Evolutionary conservation across 2,113 vertebrate species (phyloP), one percentile per base, ranked within the genome.

Genomic region (Cettia cetti): DNA sequence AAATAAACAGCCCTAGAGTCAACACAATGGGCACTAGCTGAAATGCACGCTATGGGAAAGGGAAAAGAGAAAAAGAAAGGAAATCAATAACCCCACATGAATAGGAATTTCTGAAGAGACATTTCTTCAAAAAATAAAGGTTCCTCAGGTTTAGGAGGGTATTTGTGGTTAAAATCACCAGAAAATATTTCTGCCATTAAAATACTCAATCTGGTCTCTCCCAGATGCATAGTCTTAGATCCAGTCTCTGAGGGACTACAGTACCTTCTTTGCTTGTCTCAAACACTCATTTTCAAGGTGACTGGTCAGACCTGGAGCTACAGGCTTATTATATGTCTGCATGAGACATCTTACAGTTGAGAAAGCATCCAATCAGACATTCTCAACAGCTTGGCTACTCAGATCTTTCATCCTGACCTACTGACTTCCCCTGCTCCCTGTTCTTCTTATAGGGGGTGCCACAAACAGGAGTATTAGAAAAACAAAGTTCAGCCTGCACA

Each of bases 221-320:
- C 26, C 17, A 64, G 19, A 28, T 21, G 4, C 0, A 1, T 10
- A 13, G 20, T 17, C 18, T n/a, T 60, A 45, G 15, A 6, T 20
- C 7, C 17, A 23, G 5, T 15, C 13, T 35, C 33, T 56, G 10
- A 8, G 18, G 40, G 14, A 35, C 0, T 69, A 16, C 33, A 65
- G 30, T 28, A 74, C 42, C n/a, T 56, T 28, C 30, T 82, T 17
- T 63, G 19, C 9, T 71, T 52, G 39, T 33, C 14, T 54, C 3
- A 2, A 19, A n/a, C 1, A 0, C 13, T 28, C 5, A 0, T 77
- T 78, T 92, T 56, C 39, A 54, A 56, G 64, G 4, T 20, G 4
- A 89, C 54, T 2, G 7, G 35, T 50, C 17, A 77, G 9, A 47
- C 13, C 23, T 23, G 15, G 76, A 54, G 53, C 18, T 24, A 77